Base-by-base conservation (phyloP, 2,113 vertebrate species). In the Himantopus leucocephalus region DNA sequence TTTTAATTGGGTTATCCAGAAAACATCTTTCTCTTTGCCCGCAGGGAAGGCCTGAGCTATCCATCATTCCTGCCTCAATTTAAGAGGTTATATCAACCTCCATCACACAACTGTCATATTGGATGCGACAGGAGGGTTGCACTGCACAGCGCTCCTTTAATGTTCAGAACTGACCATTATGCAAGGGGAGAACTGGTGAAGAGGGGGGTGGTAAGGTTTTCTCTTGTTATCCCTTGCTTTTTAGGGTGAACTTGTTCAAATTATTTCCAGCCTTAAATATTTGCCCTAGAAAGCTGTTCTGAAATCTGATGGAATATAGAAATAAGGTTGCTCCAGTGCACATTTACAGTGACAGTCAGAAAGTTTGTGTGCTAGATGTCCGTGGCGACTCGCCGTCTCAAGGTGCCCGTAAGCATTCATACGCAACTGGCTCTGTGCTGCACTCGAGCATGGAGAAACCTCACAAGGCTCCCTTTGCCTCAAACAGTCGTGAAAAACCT, bases 1-100 rank as follows among this genome's bases (percentile, higher is more conserved):
- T 91, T 97, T 97, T 95, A 97, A 97, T 95, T 96, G 92, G 91
- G 21, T 95, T 95, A 70, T 91, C 95, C 92, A 87, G 64, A 95
- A 95, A 87, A 41, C 80, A 47, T 72, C 91, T 66, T 83, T 88
- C 52, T 82, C 45, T 95, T 94, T 97, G 94, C 95, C 95, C 5
- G 37, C 58, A 53, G 96, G 97, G 89, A 76, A 97, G 92, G 84
- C 53, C 92, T 92, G 70, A 95, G 91, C 77, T 50, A 35, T 89
- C 86, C 71, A 21, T 97, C 94, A 94, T 83, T 91, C 48, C 58
- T 86, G 56, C 84, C 70, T 85, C 89, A 86, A 58, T 94, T 94
- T 96, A 68, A 85, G 86, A 85, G 86, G 73, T 71, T 89, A 41
- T 87, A 94, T 91, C 83, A 90, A 86, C 45, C 91, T 94, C 92